A percentile compares a stretch with the other conserved stretches of the same genome.
These are phyloP conservation scores for Lasioglossum vierecki DNA, from an alignment of 2,888 invertebrate genomes.

Conservation along the genomic window DNA sequence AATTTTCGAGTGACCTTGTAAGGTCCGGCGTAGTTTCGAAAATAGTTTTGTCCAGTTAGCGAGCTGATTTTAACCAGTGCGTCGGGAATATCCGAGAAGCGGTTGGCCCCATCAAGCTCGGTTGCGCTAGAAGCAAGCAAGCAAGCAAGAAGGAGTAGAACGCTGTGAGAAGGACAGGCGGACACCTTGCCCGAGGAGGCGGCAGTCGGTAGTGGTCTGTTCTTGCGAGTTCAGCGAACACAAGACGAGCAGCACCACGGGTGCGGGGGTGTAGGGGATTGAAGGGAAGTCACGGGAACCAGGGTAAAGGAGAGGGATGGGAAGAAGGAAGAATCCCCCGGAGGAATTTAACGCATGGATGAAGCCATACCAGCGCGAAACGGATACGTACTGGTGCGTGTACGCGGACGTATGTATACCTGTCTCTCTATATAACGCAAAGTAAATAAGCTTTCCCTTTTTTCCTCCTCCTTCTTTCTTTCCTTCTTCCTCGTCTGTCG, in stretches of 20 bases:
- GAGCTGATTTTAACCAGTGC: conserved; percentile 2
- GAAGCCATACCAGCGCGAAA: conserved; percentile 70
- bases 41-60: background rate
- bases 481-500: conserved; percentile 11
- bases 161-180: conserved; percentile 7
- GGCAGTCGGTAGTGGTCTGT: conserved; percentile 49
- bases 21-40: background rate
- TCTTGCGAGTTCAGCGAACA: conserved; percentile 47
- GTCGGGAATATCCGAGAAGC: conserved; percentile 48
- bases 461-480: conserved; percentile 10
- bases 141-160: background rate
- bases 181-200: conserved; percentile 44
- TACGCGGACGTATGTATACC: conserved; percentile 41
- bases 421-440: conserved; percentile 62
- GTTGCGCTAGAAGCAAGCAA: conserved; percentile 23
- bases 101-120: conserved; percentile 52
- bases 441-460: conserved; percentile 70
- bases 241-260: conserved; percentile 30
- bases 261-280: conserved; percentile 20
- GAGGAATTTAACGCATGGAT: conserved; percentile 79
- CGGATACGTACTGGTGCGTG: conserved; percentile 36
- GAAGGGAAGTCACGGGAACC: conserved; percentile 26
- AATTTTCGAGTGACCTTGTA: background rate
- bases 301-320: conserved; percentile 23
- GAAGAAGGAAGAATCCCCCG: conserved; percentile 69